Conservation (phyloP, 2,888 invertebrate genomes). For the Ctenicera cuprea region DNA sequence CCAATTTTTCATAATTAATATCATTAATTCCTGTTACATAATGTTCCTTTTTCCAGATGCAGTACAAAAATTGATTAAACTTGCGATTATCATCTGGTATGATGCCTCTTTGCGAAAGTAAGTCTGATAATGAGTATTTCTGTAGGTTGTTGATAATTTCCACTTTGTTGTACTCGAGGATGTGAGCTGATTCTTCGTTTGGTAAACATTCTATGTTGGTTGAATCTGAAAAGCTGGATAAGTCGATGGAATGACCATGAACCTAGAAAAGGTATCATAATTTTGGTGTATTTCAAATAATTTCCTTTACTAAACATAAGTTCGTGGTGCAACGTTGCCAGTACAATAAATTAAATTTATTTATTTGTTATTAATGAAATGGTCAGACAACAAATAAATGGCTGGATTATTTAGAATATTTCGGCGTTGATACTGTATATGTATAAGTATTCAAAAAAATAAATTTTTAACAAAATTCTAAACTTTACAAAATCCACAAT, state of each 20-base stretch:
- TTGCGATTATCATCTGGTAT: conserved; percentile 32
- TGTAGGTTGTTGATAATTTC: conserved; percentile 41
- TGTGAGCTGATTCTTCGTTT: not conserved
- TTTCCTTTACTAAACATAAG: too few species aligned
- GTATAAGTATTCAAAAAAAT: too few species aligned
- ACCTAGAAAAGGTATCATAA: conserved; percentile 3
- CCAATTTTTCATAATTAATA: conserved; percentile 34
- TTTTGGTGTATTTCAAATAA: not conserved
- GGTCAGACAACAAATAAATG: too few species aligned
- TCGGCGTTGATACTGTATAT: too few species aligned
- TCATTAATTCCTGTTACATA: conserved; percentile 28
- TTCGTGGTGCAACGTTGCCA: too few species aligned
- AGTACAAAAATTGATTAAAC: conserved; percentile 39
- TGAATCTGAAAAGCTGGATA: not conserved
- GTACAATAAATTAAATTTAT: too few species aligned
- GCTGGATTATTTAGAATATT: too few species aligned
- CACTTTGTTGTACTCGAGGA: conserved; percentile 37
- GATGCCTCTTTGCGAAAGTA: conserved; percentile 30
- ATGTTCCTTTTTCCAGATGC: conserved; percentile 41
- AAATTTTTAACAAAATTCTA: too few species aligned
- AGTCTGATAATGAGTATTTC: conserved; percentile 24
- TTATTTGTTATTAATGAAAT: too few species aligned
- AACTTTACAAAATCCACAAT: too few species aligned
- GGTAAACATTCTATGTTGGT: conserved; percentile 2
- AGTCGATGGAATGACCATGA: not conserved